Conservation (phyloP, 1,140 invertebrate genomes). For the Ctenoplectra terminalis region DNA sequence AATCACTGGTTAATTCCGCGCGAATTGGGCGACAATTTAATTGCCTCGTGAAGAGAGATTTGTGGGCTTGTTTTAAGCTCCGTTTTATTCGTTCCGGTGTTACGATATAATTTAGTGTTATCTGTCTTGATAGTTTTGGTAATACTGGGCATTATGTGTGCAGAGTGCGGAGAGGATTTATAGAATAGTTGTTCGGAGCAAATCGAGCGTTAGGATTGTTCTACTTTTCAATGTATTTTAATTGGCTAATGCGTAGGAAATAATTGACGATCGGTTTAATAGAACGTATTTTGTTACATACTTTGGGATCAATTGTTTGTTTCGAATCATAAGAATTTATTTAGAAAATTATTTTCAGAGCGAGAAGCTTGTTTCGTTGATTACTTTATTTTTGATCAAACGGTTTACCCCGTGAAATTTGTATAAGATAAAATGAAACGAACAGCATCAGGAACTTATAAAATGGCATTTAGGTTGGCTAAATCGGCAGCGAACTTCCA, state of each 20-base stretch:
- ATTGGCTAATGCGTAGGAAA: too few species aligned
- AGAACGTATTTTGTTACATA: too few species aligned
- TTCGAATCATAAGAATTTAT: too few species aligned
- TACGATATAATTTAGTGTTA: background rate
- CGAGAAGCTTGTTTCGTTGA: too few species aligned
- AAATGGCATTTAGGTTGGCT: too few species aligned
- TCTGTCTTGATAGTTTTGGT: background rate
- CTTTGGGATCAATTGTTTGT: too few species aligned
- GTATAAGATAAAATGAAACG: too few species aligned
- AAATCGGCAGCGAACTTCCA: background rate
- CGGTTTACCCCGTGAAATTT: too few species aligned
- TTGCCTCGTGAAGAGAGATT: background rate
- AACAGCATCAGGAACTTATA: too few species aligned
- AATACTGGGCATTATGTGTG: background rate
- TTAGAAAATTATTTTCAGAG: too few species aligned
- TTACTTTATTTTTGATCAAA: too few species aligned
- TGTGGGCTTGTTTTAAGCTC: background rate
- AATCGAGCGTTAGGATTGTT: background rate
- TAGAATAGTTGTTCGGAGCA: background rate
- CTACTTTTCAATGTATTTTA: background rate
- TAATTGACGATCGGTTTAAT: too few species aligned
- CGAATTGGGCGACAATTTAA: slow-evolving; percentile 4
- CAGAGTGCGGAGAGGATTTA: background rate
- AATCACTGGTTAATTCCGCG: background rate
- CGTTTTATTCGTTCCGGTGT: background rate